Evolutionary conservation across 2,797 vertebrate genomes (phyloP).

Genomic region (Danio jaintianensis): DNA sequence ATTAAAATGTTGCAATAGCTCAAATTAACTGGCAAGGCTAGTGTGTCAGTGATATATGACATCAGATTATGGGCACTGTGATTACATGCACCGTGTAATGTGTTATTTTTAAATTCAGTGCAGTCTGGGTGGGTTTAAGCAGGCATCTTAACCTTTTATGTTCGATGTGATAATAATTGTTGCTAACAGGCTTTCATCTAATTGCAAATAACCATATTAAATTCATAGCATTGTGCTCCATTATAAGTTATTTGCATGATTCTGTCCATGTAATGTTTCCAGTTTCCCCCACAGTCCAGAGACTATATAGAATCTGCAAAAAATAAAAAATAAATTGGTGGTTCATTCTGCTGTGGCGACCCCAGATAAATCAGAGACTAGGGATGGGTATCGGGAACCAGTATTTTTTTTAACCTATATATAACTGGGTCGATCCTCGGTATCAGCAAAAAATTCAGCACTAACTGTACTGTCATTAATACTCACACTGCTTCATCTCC

Average conservation of each 20-base stretch:
- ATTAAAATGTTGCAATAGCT: slow-evolving; percentile 57
- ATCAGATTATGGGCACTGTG: slow-evolving; percentile 57
- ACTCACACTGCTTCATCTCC: too few relatives aligned
- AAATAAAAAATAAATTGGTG: too few relatives aligned
- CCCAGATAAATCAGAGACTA: too few relatives aligned
- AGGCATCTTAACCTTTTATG: slow-evolving; percentile 58
- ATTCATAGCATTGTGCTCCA: slow-evolving; percentile 39
- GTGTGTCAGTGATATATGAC: slow-evolving; percentile 56
- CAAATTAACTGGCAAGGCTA: slow-evolving; percentile 48
- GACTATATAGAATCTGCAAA: too few relatives aligned
- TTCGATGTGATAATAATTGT: slow-evolving; percentile 70
- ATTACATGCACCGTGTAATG: not conserved
- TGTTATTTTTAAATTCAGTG: slow-evolving; percentile 25
- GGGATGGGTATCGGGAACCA: too few relatives aligned
- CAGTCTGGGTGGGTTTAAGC: slow-evolving; percentile 11
- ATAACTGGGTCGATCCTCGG: too few relatives aligned
- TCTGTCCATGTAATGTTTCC: too few relatives aligned
- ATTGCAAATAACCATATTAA: slow-evolving; percentile 67
- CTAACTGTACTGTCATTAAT: too few relatives aligned
- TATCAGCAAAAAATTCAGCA: too few relatives aligned
- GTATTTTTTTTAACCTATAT: too few relatives aligned
- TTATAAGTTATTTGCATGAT: slow-evolving; percentile 65
- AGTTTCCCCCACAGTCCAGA: too few relatives aligned
- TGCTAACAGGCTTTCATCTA: slow-evolving; percentile 67
- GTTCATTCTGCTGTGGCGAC: too few relatives aligned